Conservation (phyloP, 2,113 vertebrate species). For the Scortum barcoo region DNA sequence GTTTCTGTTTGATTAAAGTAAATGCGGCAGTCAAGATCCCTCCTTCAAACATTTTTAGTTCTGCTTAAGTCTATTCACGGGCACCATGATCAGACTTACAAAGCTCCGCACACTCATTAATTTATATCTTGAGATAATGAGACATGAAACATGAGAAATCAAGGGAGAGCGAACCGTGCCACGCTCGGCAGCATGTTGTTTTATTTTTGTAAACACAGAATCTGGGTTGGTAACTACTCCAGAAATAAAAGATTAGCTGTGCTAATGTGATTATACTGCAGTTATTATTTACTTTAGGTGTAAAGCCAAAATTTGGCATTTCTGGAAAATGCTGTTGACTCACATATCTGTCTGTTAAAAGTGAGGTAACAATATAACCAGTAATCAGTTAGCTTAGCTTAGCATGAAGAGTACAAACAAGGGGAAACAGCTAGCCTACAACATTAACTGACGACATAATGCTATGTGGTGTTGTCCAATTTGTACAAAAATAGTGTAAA, state of each 20-base stretch:
- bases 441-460: no score
- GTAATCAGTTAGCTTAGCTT: background rate
- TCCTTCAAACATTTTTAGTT: conserved; percentile 24
- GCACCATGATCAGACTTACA: conserved; percentile 12
- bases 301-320: background rate
- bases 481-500: background rate
- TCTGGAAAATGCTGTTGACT: background rate
- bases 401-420: background rate
- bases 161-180: background rate
- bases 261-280: background rate
- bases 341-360: background rate
- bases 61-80: background rate
- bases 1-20: conserved; percentile 44
- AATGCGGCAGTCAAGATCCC: conserved; percentile 38
- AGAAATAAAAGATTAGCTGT: conserved; percentile 3
- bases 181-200: background rate
- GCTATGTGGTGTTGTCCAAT: background rate
- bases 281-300: background rate
- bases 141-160: conserved; percentile 10
- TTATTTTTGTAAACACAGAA: conserved; percentile 10
- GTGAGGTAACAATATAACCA: background rate
- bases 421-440: background rate
- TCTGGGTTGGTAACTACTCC: background rate
- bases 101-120: conserved; percentile 13
- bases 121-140: conserved; percentile 36